phyloP scores from a whole-genome alignment of 2,888 invertebrate species.

The Sphaerophoria taeniata region DNA sequence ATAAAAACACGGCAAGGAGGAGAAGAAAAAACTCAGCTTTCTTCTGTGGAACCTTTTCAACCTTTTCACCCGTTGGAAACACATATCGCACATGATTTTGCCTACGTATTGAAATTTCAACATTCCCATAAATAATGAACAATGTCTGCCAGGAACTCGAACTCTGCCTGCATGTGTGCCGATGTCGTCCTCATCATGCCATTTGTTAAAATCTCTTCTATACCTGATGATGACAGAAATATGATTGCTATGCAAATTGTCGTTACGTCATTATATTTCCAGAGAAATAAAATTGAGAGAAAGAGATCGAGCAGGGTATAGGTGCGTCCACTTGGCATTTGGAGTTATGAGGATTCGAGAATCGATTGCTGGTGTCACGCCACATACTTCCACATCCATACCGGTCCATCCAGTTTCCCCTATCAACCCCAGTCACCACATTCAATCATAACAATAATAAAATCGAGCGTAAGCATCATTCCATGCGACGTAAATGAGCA shows the following conservation, averaged over 20 bases:
- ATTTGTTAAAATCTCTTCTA: conserved; percentile 63
- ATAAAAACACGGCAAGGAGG: background rate
- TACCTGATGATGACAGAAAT: conserved; percentile 73
- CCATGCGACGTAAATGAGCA: conserved; percentile 24
- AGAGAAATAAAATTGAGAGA: background rate
- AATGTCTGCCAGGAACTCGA: conserved; percentile 46
- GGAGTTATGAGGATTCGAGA: conserved; percentile 36
- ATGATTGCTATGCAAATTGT: conserved; percentile 74
- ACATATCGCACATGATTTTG: conserved; percentile 4
- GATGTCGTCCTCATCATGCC: conserved; percentile 8
- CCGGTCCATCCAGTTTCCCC: background rate
- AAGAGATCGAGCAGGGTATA: background rate
- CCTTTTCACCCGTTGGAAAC: conserved; percentile 6
- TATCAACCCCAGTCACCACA: conserved; percentile 26
- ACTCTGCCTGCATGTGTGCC: background rate
- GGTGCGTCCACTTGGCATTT: conserved; percentile 25
- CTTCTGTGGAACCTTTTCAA: background rate
- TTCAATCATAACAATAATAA: conserved; percentile 37
- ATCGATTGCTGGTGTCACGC: conserved; percentile 53
- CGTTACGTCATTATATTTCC: conserved; percentile 61
- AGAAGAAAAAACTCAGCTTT: background rate
- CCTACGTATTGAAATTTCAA: too few species aligned
- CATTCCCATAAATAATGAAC: conserved; percentile 30
- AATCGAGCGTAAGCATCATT: conserved; percentile 59
- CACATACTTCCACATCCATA: background rate